These are phyloP conservation scores for Gila robusta DNA, from an alignment of 2,797 vertebrate species.

Conservation along the genomic window DNA sequence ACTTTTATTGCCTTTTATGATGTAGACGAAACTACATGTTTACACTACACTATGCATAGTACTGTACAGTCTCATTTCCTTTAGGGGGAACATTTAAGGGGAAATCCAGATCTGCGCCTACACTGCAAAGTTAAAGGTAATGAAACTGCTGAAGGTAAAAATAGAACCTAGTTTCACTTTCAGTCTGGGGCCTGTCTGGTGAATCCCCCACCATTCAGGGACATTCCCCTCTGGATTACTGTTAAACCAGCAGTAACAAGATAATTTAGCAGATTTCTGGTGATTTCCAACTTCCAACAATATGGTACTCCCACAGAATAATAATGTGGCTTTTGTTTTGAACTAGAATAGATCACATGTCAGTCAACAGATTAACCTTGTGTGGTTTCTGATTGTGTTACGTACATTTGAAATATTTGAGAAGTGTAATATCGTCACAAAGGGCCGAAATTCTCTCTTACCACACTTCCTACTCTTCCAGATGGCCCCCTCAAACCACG, in stretches of 20 bases:
- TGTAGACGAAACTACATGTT: background rate
- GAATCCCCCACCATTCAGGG: slow-evolving; percentile 25
- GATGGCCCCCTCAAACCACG: slow-evolving; percentile 69
- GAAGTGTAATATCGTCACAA: background rate
- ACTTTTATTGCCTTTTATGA: background rate
- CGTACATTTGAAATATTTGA: background rate
- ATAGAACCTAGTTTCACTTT: slow-evolving; percentile 57
- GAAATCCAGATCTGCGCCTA: background rate
- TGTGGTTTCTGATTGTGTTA: background rate
- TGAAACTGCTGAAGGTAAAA: slow-evolving; percentile 1
- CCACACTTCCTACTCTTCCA: slow-evolving; percentile 71
- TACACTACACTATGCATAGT: background rate
- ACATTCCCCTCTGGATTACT: background rate
- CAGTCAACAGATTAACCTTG: background rate
- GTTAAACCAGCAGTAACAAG: background rate
- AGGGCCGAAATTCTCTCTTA: slow-evolving; percentile 61
- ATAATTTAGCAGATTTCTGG: background rate
- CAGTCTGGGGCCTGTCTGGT: background rate
- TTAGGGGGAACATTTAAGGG: background rate
- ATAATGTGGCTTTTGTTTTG: background rate
- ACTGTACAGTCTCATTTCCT: background rate
- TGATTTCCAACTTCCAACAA: slow-evolving; percentile 4
- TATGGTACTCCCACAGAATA: background rate
- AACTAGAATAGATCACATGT: background rate
- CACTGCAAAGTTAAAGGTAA: background rate